phyloP scores from a whole-genome alignment of 1,140 invertebrate species.

The Drosophila saltans region DNA sequence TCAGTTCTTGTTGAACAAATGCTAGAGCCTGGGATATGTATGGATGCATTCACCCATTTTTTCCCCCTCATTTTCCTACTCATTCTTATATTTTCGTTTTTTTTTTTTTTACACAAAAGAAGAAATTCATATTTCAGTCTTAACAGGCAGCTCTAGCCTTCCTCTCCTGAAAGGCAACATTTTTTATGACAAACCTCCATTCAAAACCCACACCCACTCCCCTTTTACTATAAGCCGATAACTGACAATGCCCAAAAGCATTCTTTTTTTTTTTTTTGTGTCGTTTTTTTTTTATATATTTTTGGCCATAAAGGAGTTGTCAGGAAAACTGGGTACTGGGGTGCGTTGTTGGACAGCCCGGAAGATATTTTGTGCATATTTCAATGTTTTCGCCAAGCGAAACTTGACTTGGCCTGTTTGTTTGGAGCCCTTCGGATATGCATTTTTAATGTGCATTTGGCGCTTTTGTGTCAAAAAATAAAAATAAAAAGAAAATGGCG shows the following conservation, averaged over 20 bases:
- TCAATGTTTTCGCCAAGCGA: slow-evolving; percentile 74
- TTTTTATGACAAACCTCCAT: slow-evolving; percentile 76
- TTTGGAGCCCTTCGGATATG: slow-evolving; percentile 70
- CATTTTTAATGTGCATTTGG: slow-evolving; percentile 81
- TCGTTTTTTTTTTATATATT: slow-evolving; percentile 28
- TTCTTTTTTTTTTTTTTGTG: slow-evolving; percentile 46
- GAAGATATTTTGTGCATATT: slow-evolving; percentile 76
- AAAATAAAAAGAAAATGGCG: slow-evolving; percentile 5
- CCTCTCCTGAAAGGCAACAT: slow-evolving; percentile 62
- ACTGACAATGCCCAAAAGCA: slow-evolving; percentile 80
- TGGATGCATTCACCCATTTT: slow-evolving; percentile 20
- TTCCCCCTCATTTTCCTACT: neutral
- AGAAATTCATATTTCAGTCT: slow-evolving; percentile 78
- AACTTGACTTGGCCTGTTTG: slow-evolving; percentile 72
- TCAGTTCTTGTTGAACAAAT: slow-evolving; percentile 65
- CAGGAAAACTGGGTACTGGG: slow-evolving; percentile 49
- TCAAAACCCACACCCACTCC: slow-evolving; percentile 1
- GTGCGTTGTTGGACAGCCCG: slow-evolving; percentile 67
- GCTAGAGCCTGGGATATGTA: slow-evolving; percentile 28
- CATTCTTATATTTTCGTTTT: neutral
- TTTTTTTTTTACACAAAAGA: slow-evolving; percentile 50
- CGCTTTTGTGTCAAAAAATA: slow-evolving; percentile 71
- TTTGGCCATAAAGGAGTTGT: slow-evolving; percentile 69
- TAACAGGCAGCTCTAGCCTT: slow-evolving; percentile 54
- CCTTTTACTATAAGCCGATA: slow-evolving; percentile 63